Evolutionary conservation across 2,888 invertebrate genomes (phyloP), one percentile per base, ranked within the genome.

Genomic region (Stegophylla sp.): DNA sequence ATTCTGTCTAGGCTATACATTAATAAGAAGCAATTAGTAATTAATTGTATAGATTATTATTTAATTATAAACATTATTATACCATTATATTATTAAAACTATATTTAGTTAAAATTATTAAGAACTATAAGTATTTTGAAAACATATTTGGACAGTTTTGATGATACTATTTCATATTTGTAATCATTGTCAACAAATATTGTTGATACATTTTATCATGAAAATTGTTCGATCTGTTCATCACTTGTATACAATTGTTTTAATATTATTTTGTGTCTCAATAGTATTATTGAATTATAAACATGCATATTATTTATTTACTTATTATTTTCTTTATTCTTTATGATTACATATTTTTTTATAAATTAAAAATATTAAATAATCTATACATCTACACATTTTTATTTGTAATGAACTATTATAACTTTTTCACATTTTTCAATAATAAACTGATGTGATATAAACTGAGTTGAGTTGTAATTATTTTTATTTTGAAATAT

Each of bases 221-320:
- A 12, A 56, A 56, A 1, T 56, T 56, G 9, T 56, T 20, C 7
- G 12, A 20, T 23, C 10, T 51, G 17, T 20, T 51, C 5, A 26
- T 56, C 20, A 56, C 3, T 26, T 13, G 23, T 61, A 28, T 17
- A 61, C 23, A 61, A 28, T 7, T 61, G 10, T 61, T 26, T 17
- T 15, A 51, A 41, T 23, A 43, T 53, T 41, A n/a, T 51, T 15
- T 26, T 9, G 61, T 74, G 61, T 74, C 10, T 34, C 66, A 23
- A n/a, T 53, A 64, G 5, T 63, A 15, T 48, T 51, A n/a, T 20
- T 48, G 9, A 51, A 51, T 48, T 73, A 59, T 59, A 63, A 74
- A 63, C 63, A 23, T 48, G 15, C 12, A 20, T 28, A 74, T 28
- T 74, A 56, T 56, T 20, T 43, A n/a, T n/a, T n/a, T n/a, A n/a